Percentiles rank a stretch among this genome's conserved stretches.
Conservation (phyloP, 1,140 invertebrate genomes). For the Carposina sasakii region DNA sequence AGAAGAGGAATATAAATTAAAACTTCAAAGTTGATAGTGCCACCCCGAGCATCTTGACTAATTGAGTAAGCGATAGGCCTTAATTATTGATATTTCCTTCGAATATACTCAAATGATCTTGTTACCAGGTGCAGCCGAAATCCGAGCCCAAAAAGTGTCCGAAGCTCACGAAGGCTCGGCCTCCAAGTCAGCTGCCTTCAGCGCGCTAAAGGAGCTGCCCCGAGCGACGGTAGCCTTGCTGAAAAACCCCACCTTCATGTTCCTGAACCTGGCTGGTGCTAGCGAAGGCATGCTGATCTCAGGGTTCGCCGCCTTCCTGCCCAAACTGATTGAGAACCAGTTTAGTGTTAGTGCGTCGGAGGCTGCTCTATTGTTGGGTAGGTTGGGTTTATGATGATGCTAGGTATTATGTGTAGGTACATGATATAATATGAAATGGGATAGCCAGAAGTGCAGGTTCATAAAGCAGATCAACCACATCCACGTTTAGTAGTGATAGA, state of each 20-base stretch:
- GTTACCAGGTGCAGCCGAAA: conserved; percentile 74
- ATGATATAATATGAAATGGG: too few relatives aligned
- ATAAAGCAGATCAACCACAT: too few relatives aligned
- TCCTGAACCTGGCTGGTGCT: conserved; percentile 84
- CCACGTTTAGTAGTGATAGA: not conserved
- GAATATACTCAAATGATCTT: too few relatives aligned
- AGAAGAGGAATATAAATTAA: too few relatives aligned
- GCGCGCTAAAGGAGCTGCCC: conserved; percentile 78
- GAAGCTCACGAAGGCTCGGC: conserved; percentile 77
- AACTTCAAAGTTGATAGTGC: too few relatives aligned
- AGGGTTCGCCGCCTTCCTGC: conserved; percentile 87
- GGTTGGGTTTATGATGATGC: too few relatives aligned
- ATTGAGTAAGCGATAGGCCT: too few relatives aligned
- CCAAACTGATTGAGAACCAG: conserved; percentile 89
- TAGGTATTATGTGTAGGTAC: too few relatives aligned
- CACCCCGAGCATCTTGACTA: too few relatives aligned
- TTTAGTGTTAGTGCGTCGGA: conserved; percentile 82
- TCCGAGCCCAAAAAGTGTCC: conserved; percentile 79
- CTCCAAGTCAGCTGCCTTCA: conserved; percentile 71
- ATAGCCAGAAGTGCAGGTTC: too few relatives aligned
- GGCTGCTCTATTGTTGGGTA: conserved; percentile 85
- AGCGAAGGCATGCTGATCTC: conserved; percentile 84
- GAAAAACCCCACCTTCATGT: conserved; percentile 85
- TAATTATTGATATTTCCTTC: too few relatives aligned
- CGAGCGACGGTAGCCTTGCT: conserved; percentile 78